Conservation (phyloP, 2,113 vertebrate genomes). For the Oriolus oriolus region DNA sequence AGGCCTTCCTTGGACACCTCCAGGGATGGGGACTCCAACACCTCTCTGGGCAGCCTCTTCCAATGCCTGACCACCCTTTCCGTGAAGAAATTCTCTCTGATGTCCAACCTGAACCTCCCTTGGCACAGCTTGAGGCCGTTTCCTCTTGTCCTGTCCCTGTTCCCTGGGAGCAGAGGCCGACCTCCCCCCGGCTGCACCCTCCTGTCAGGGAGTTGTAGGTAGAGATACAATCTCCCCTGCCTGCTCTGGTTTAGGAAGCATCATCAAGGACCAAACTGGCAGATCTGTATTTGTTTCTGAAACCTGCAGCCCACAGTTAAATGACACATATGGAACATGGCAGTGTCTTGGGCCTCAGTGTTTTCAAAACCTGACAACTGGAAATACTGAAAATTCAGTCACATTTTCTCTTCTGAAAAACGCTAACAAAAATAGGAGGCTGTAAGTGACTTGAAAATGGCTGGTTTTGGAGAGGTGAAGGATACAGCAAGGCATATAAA, state of each 20-base stretch:
- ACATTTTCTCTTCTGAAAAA: neutral
- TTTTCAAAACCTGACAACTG: neutral
- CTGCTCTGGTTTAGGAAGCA: neutral
- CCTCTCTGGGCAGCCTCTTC: neutral
- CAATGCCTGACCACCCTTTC: neutral
- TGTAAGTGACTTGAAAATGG: neutral
- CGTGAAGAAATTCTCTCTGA: neutral
- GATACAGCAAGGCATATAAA: neutral
- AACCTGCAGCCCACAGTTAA: neutral
- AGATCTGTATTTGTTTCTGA: neutral
- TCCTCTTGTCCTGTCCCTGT: neutral
- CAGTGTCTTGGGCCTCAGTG: neutral
- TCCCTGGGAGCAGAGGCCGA: rapidly evolving
- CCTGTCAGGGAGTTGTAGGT: neutral
- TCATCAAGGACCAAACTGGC: neutral
- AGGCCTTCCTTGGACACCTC: neutral
- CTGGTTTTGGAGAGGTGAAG: neutral
- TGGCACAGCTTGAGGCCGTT: neutral
- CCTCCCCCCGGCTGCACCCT: neutral
- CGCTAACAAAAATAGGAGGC: neutral
- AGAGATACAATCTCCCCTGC: neutral
- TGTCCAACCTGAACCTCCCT: neutral
- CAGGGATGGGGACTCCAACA: neutral
- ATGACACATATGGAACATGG: neutral
- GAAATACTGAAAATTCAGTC: neutral